Base-by-base conservation (phyloP, 2,888 invertebrate genomes). In the Lamproptera curius region DNA sequence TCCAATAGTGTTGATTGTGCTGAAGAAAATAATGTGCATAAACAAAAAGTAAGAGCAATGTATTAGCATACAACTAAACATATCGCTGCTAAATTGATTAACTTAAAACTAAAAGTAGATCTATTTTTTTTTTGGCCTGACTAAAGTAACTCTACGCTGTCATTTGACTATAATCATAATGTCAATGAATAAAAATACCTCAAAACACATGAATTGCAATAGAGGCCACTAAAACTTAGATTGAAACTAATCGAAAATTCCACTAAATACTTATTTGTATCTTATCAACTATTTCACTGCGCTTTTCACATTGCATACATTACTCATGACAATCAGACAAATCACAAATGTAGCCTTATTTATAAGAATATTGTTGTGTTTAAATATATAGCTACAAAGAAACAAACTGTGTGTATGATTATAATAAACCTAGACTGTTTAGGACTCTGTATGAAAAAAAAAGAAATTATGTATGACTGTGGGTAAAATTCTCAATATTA, bases 1-100 rank as follows among this genome's bases (percentile, higher is more conserved):
- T 66, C 70, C 46, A 63, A 70, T 75, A 73, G 41, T 63, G 68
- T 61, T 61, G 60, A 69, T 77, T 79, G 77, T 83, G 77, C 79
- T 74, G 58, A 60, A 61, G 66, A 73, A 73, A 67, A 69, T 46
- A 67, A 75, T 78, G 75, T 72, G 69, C 53, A 56, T 20, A 61
- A 61, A 65, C 65, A 67, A 65, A 70, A 52, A 59, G 23, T n/a
- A n/a, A n/a, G n/a, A n/a, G n/a, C n/a, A n/a, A n/a, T n/a, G 4
- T 17, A 42, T 34, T 2, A 26, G 26, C 8, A 20, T 16, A 28
- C 35, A 16, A 40, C 16, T 23, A 34, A 40, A 16, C 35, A 41
- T 36, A 36, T 41, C 35, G 33, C 14, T 37, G 20, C 10, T 37
- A 23, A 46, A 43, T 41, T 37, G 44, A 47, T 45, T 38, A 47